Evolutionary conservation across 2,888 invertebrate genomes (phyloP), one percentile per base, ranked within the genome.

Genomic region (Uloborus plumipes): DNA sequence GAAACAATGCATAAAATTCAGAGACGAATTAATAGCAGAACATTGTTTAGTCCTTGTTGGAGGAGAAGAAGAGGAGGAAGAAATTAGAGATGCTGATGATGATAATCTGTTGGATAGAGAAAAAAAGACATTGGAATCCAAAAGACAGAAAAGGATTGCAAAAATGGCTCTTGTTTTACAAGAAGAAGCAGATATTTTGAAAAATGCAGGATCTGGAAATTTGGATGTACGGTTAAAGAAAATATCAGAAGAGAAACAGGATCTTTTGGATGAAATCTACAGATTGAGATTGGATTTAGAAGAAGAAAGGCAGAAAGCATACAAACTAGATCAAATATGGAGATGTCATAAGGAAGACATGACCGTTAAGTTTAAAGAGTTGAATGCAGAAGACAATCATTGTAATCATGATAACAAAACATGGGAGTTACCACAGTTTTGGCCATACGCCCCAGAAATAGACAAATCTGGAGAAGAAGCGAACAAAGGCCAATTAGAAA

Each of bases 1-100:
- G 84, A 92, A 92, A 88, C 93, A 93, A 82, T 95, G 96, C 88
- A 91, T 98, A 86, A 92, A 92, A 84, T 96, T 97, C 89, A 92
- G 98, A 75, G 98, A 99, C 91, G 92, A 93, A 86, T 92, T 99
- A 86, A 96, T 96, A 88, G 90, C 92, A 89, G 92, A 89, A 62
- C 86, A 88, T 71, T 88, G 89, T 16, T 86, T 89, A 18, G 87
- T 89, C 50, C 78, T 89, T 39, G 88, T 88, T 20, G 78, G 79
- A n/a, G 84, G 69, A 26, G 77, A 64, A 49, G 80, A 80, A n/a
- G 80, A 80, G 31, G 75, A 66, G 64, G 75, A 58, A 49, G 71
- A 64, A 16, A 49, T 49, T 20, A 65, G 67, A 14, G 70, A 70
- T 53, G 26, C 2, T 4, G 55, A 70, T 2, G 83, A 70, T n/a